Base-by-base conservation (phyloP, 2,797 vertebrate genomes). In the Cheirogaleus major region DNA sequence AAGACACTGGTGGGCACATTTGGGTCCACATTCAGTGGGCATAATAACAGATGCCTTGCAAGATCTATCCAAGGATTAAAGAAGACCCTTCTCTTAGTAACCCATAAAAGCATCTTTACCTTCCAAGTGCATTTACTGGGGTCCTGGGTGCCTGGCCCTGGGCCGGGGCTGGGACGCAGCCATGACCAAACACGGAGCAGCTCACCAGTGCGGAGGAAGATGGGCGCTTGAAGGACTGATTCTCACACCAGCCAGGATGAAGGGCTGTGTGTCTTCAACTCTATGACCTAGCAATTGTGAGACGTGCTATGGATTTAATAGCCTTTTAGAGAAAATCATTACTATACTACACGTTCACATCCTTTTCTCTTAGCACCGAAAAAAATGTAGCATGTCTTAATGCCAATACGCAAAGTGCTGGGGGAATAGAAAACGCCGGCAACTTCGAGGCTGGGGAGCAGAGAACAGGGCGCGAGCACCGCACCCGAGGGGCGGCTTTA, bases 161-260 rank as follows among this genome's bases (percentile, higher is more conserved):
- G 11, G 48, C 4, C 41, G 41, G 13, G 27, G 1, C 48, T 55
- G 67, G 27, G 57, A n/a, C 1, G 0, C 20, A 72, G 30, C 57
- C 50, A 35, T 27, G 75, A 72, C 7, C 69, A 65, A 43, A 38
- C 20, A 1, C 0, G 13, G 10, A 25, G 70, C 83, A n/a, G 15
- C 14, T 84, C 52, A 13, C 4, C 1, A 2, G 0, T 0, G 1
- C 0, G 22, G 22, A 69, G 2, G 20, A n/a, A 61, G 45, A 41
- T 0, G 1, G 35, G 7, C 1, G 0, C 2, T 2, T 6, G 9
- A 15, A 35, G 38, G 23, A 2, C 7, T 0, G 13, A 55, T 15
- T 30, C 35, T 73, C 22, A 32, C 14, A 17, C 20, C 2, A 12
- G 35, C 25, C 35, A 4, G 14, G 11, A 18, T 0, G 41, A 61